phyloP scores from a whole-genome alignment of 35 echinoderm and acorn worm genomes.

The Chiridota heheva region DNA sequence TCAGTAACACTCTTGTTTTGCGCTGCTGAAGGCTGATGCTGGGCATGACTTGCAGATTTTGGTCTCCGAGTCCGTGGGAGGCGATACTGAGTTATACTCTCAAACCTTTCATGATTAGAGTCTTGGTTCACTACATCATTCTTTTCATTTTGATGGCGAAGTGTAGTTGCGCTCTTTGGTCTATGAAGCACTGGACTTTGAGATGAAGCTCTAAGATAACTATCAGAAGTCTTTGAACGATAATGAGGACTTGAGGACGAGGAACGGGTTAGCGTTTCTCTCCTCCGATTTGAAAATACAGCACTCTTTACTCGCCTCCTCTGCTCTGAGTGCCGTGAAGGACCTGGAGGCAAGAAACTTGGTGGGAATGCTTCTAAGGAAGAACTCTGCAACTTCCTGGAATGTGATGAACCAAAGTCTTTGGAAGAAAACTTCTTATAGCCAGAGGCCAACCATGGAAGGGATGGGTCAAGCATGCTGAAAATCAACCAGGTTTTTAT shows the following conservation, averaged over 20 bases:
- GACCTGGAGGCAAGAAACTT: neutral
- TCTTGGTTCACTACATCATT: slow-evolving; percentile 3
- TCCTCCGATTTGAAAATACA: slow-evolving; percentile 1
- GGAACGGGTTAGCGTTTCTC: neutral
- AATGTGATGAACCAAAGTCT: slow-evolving; percentile 58
- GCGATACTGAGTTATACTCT: neutral
- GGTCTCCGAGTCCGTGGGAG: slow-evolving; percentile 15
- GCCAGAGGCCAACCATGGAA: slow-evolving; percentile 83
- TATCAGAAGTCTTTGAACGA: neutral
- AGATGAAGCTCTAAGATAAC: neutral
- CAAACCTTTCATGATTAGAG: neutral
- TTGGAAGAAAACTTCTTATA: slow-evolving; percentile 74
- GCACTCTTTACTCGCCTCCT: slow-evolving; percentile 71
- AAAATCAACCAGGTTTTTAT: no score
- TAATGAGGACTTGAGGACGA: neutral
- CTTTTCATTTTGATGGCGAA: neutral
- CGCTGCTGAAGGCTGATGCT: slow-evolving; percentile 51
- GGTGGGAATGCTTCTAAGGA: slow-evolving; percentile 29
- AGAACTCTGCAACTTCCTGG: slow-evolving; percentile 16
- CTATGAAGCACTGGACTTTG: neutral
- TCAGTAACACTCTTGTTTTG: slow-evolving; percentile 73
- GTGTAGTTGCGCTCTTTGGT: slow-evolving; percentile 25
- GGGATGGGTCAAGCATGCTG: slow-evolving; percentile 81
- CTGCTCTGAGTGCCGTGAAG: slow-evolving; percentile 50
- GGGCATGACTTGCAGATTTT: slow-evolving; percentile 43